Conservation (phyloP, 2,888 invertebrate species). For the Lepidocyrtinus sp. region DNA sequence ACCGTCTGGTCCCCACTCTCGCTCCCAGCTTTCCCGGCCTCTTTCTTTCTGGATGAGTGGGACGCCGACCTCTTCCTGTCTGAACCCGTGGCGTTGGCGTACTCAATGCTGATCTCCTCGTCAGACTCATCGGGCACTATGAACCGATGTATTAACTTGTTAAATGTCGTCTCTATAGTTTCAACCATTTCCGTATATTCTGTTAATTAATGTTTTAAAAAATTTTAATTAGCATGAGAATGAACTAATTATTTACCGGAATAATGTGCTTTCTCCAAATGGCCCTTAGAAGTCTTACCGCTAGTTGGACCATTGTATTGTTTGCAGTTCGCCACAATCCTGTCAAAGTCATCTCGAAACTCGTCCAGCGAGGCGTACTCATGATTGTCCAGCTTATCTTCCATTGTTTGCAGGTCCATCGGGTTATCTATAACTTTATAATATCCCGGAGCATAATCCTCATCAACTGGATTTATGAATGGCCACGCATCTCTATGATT, state of each 20-base stretch:
- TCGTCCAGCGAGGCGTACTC: slow-evolving; percentile 85
- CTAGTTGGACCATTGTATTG: slow-evolving; percentile 94
- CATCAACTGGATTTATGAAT: slow-evolving; percentile 93
- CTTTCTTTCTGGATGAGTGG: slow-evolving; percentile 71
- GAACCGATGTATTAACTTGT: slow-evolving; percentile 86
- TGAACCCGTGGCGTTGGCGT: slow-evolving; percentile 51
- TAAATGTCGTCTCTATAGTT: slow-evolving; percentile 85
- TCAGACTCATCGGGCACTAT: slow-evolving; percentile 82
- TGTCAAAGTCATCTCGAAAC: slow-evolving; percentile 90
- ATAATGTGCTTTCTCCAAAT: not conserved
- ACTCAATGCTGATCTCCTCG: slow-evolving; percentile 73
- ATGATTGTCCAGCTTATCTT: slow-evolving; percentile 86
- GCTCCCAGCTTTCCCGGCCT: slow-evolving; percentile 70
- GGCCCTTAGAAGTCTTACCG: slow-evolving; percentile 76
- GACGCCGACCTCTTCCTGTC: slow-evolving; percentile 51
- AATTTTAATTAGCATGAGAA: not conserved
- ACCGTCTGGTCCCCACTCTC: slow-evolving; percentile 38
- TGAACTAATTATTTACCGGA: not conserved
- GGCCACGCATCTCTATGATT: slow-evolving; percentile 95
- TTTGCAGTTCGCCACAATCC: slow-evolving; percentile 93
- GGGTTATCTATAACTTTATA: slow-evolving; percentile 80
- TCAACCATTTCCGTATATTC: slow-evolving; percentile 92
- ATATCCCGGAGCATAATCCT: slow-evolving; percentile 90
- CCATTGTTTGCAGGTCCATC: slow-evolving; percentile 91
- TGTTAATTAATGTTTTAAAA: slow-evolving; percentile 72